Conservation (phyloP, 2,888 invertebrate genomes). For the Caenorhabditis macrosperma region DNA sequence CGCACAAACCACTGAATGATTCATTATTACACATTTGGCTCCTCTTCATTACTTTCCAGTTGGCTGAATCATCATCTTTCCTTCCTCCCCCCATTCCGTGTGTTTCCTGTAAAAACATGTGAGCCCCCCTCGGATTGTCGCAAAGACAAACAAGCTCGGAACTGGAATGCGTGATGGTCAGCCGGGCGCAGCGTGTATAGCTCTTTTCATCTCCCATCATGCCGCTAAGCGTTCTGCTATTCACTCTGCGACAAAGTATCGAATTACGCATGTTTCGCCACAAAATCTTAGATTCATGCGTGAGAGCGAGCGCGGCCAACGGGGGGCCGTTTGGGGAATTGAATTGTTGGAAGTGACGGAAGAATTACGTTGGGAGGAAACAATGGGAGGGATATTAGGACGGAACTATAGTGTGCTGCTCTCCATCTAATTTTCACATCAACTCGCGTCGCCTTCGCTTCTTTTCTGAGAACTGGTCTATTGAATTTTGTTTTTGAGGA, state of each 20-base stretch:
- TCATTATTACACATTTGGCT: conserved; percentile 23
- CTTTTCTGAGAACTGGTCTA: neutral
- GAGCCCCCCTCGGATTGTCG: conserved; percentile 33
- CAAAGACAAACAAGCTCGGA: conserved; percentile 47
- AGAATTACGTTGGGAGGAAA: conserved; percentile 9
- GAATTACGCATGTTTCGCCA: conserved; percentile 55
- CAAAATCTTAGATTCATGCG: conserved; percentile 48
- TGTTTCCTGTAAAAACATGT: conserved; percentile 49
- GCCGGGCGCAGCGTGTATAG: conserved; percentile 27
- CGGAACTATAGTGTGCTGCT: conserved; percentile 42
- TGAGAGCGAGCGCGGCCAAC: conserved; percentile 32
- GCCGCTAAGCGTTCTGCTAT: conserved; percentile 57
- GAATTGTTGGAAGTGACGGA: conserved; percentile 33
- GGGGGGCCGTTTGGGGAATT: conserved; percentile 27
- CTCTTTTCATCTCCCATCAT: conserved; percentile 52
- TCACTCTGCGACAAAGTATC: conserved; percentile 52
- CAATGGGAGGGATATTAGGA: conserved; percentile 2
- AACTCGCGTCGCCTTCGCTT: neutral
- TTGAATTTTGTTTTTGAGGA: neutral
- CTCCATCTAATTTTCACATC: conserved; percentile 22
- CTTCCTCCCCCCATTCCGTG: too few species aligned
- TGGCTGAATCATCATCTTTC: conserved; percentile 40
- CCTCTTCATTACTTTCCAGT: conserved; percentile 50
- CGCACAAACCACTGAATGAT: conserved; percentile 32
- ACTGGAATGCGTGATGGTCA: conserved; percentile 53